Evolutionary conservation across 2,797 vertebrate genomes (phyloP).

Genomic region (Hapalemur alaotrensis): DNA sequence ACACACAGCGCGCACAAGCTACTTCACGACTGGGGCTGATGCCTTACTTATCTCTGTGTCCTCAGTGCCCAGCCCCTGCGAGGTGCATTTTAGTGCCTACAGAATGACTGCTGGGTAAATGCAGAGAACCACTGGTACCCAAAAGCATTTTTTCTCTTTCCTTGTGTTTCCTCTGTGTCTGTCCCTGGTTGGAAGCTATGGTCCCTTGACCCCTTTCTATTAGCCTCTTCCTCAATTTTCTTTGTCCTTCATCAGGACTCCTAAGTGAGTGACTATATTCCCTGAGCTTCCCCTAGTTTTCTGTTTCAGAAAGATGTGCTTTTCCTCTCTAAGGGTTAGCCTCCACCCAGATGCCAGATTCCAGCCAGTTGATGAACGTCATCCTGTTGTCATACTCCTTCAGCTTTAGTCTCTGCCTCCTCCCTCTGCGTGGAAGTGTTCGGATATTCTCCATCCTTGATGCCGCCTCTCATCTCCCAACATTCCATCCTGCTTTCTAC

Average conservation of each 20-base stretch:
- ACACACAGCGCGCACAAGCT: neutral
- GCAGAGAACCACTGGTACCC: neutral
- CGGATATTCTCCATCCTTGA: neutral
- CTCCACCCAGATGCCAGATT: neutral
- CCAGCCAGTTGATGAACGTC: neutral
- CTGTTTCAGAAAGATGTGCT: neutral
- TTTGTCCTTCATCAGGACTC: neutral
- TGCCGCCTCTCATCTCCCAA: neutral
- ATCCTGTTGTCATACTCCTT: rapidly evolving
- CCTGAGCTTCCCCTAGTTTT: neutral
- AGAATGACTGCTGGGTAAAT: neutral
- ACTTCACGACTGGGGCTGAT: neutral
- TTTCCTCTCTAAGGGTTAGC: neutral
- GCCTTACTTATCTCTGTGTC: neutral
- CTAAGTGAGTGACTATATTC: neutral
- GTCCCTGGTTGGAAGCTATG: neutral
- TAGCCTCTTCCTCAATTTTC: neutral
- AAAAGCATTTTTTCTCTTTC: neutral
- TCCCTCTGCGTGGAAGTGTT: neutral
- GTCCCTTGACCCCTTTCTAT: neutral
- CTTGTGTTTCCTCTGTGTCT: neutral
- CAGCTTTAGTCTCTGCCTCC: neutral
- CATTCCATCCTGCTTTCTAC: neutral
- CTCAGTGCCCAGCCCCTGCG: neutral
- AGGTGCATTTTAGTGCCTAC: neutral